Evolutionary conservation across 2,797 vertebrate genomes (phyloP), one percentile per base, ranked within the genome.

Genomic region (Jordanella pulchra): DNA sequence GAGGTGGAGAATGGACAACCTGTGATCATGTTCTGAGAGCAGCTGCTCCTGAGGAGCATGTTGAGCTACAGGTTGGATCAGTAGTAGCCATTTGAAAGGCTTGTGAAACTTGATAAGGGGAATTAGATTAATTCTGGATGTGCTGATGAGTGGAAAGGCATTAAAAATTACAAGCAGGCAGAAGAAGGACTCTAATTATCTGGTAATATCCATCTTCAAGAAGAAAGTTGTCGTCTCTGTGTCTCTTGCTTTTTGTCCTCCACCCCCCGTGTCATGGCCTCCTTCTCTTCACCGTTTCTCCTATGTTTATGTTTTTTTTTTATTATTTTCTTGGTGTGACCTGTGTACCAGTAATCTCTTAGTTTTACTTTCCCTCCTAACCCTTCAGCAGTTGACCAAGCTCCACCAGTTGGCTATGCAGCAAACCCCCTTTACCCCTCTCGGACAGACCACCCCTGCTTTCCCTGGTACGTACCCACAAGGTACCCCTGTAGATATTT

Each of bases 341-440:
- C 95, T 95, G 93, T 97, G 94, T 95, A 94, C 95, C 88, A 95
- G 97, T 98, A 97, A 99, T 96, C 96, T 98, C 96, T 98, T 97
- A 98, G 97, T 94, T 98, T 95, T 98, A 95, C 93, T 98, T 96
- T 98, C 97, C 97, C 97, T 98, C 96, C 97, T 95, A 95, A 96
- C 96, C 96, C 96, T 91, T 95, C 96, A 97, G 97, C 97, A 98
- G 97, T 96, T 98, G 96, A 98, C 96, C 97, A 98, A 98, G 97
- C 97, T 98, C 96, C 97, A 97, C 97, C 97, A 97, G 96, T 95
- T 97, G 96, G 97, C 97, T 96, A 97, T 97, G 97, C 97, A 97
- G 97, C 97, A 98, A 97, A 96, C 96, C 96, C 97, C 97, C 92
- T 97, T 97, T 97, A 97, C 95, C 96, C 96, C 97, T 95, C 97